Conservation (phyloP, 2,888 invertebrate species). For the Mythimna pallens region DNA sequence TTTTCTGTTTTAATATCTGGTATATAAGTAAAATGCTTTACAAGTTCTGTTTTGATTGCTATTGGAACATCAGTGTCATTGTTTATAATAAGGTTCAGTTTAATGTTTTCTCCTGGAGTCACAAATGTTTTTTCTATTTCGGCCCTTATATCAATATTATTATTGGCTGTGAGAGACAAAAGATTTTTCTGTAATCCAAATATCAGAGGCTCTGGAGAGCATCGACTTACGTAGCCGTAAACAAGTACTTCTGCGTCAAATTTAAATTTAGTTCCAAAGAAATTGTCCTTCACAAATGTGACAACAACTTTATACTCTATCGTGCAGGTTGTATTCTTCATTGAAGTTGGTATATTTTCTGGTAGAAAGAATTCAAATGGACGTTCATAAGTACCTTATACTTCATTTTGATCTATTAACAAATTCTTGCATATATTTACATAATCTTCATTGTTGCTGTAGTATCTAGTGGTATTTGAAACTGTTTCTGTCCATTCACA, state of each 20-base stretch:
- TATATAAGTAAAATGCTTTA: constrained; percentile 38
- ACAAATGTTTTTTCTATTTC: constrained; percentile 38
- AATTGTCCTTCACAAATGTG: constrained; percentile 36
- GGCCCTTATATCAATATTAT: constrained; percentile 14
- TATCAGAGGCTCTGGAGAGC: constrained; percentile 25
- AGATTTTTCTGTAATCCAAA: constrained; percentile 43
- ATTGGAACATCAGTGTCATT: constrained; percentile 39
- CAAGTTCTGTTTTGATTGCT: constrained; percentile 44
- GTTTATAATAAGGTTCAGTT: constrained; percentile 20
- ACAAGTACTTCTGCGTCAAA: constrained; percentile 40
- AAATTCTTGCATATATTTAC: constrained; percentile 44
- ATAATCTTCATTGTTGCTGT: constrained; percentile 48
- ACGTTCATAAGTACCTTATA: constrained; percentile 18
- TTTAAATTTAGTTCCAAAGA: constrained; percentile 22
- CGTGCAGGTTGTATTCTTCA: constrained; percentile 29
- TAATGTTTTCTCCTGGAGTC: constrained; percentile 51
- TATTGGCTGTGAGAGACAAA: neutral
- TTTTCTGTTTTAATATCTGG: neutral
- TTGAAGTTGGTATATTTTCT: constrained; percentile 45
- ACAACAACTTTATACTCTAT: constrained; percentile 44
- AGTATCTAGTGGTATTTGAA: neutral
- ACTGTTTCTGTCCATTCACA: constrained; percentile 18
- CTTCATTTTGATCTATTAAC: neutral
- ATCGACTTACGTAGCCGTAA: constrained; percentile 23
- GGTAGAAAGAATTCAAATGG: constrained; percentile 46